phyloP scores from a whole-genome alignment of 2,888 invertebrate genomes.

The Eumacrocentrus americanus region DNA sequence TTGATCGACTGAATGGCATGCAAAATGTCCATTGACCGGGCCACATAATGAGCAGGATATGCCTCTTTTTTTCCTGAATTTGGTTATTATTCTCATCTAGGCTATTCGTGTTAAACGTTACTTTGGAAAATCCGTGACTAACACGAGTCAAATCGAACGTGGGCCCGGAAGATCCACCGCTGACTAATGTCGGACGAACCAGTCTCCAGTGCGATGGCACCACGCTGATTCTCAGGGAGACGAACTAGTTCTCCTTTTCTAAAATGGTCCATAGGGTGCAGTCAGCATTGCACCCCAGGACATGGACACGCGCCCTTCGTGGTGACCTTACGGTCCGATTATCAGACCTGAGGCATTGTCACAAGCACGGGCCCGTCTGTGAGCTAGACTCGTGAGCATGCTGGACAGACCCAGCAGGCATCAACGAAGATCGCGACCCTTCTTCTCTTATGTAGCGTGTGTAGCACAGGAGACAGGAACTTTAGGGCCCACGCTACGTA shows the following conservation, averaged over 20 bases:
- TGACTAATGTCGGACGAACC: slow-evolving; percentile 37
- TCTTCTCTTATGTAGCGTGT: slow-evolving; percentile 16
- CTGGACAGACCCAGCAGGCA: slow-evolving; percentile 23
- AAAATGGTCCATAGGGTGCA: not conserved
- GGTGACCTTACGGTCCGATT: slow-evolving; percentile 36
- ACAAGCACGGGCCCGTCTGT: slow-evolving; percentile 23
- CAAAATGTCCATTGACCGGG: too few relatives aligned
- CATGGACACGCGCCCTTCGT: slow-evolving; percentile 33
- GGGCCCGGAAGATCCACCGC: slow-evolving; percentile 33
- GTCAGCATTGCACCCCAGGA: slow-evolving; percentile 13
- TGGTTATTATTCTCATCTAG: not conserved
- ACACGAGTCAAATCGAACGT: slow-evolving; percentile 29
- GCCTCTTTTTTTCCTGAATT: not conserved
- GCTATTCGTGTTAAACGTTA: slow-evolving; percentile 3
- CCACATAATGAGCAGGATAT: not conserved
- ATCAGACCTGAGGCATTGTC: slow-evolving; percentile 40
- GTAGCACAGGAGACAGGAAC: not conserved
- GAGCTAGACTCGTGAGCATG: too few relatives aligned
- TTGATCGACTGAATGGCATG: too few relatives aligned
- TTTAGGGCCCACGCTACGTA: not conserved
- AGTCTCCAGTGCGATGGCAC: slow-evolving; percentile 24
- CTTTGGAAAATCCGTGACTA: slow-evolving; percentile 37
- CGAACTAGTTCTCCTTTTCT: not conserved
- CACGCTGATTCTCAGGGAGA: slow-evolving; percentile 27
- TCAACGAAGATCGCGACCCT: not conserved